These are phyloP conservation scores for Diuraphis noxia DNA, from an alignment of 1,140 invertebrate species.

Conservation along the genomic window DNA sequence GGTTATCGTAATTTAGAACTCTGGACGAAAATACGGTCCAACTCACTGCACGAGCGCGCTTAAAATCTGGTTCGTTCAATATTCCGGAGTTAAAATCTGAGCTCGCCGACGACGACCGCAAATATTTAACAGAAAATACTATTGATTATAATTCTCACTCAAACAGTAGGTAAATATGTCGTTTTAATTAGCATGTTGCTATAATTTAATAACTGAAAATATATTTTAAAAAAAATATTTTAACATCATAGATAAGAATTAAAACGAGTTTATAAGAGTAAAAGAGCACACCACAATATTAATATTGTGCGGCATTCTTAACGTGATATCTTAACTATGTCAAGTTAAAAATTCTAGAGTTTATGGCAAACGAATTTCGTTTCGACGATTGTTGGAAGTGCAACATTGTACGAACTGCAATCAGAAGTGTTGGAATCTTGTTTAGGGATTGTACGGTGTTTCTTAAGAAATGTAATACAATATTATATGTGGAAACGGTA, in stretches of 20 bases:
- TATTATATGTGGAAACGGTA: not conserved
- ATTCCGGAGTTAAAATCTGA: not conserved
- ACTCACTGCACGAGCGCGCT: not conserved
- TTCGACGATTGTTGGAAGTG: not conserved
- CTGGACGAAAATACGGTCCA: not conserved
- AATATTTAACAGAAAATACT: not conserved
- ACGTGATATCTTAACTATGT: too few relatives aligned
- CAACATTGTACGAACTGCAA: too few relatives aligned
- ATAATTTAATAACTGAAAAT: not conserved
- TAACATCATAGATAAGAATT: too few relatives aligned
- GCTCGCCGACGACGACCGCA: not conserved
- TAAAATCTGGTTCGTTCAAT: not conserved
- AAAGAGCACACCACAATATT: not conserved
- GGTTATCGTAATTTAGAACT: slow-evolving; percentile 7
- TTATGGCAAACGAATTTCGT: not conserved
- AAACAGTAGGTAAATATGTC: not conserved
- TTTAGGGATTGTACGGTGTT: not conserved
- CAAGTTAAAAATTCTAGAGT: not conserved
- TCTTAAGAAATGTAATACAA: not conserved
- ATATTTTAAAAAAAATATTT: not conserved
- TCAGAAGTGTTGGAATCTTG: too few relatives aligned
- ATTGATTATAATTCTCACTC: not conserved
- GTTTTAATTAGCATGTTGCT: not conserved
- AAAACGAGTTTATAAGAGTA: too few relatives aligned
- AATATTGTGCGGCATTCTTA: not conserved